These are phyloP conservation scores for Erythrocercus mccallii DNA, from an alignment of 2,113 vertebrate species.

Conservation along the genomic window DNA sequence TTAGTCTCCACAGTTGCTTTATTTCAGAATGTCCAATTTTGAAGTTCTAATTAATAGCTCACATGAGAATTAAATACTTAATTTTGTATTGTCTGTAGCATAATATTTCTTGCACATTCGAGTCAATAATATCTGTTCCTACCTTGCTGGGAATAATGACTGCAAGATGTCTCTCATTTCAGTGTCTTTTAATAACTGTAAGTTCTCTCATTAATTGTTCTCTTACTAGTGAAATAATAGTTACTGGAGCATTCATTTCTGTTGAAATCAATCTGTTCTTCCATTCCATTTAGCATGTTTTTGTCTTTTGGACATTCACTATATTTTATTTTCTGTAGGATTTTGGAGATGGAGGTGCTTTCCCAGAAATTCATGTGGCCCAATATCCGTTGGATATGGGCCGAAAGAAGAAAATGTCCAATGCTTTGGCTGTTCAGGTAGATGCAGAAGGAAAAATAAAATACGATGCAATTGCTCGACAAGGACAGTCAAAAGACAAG, in stretches of 20 bases:
- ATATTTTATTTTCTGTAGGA: slow-evolving; percentile 74
- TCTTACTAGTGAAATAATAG: background rate
- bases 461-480: slow-evolving; percentile 94
- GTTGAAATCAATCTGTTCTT: background rate
- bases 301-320: background rate
- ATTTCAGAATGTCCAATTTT: background rate
- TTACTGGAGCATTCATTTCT: background rate
- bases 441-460: slow-evolving; percentile 97
- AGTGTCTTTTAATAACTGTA: background rate
- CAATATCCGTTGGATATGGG: slow-evolving; percentile 98
- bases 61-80: background rate
- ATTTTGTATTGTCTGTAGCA: background rate
- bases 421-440: slow-evolving; percentile 94
- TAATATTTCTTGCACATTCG: background rate
- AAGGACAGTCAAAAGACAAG: slow-evolving; percentile 96
- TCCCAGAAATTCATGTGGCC: slow-evolving; percentile 96
- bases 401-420: slow-evolving; percentile 92
- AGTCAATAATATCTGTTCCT: background rate
- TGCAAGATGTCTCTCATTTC: background rate
- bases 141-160: background rate
- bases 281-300: background rate
- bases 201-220: background rate
- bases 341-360: slow-evolving; percentile 97
- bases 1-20: background rate
- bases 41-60: background rate